Evolutionary conservation across 64 coral and sea anemone species (phyloP).

Genomic region (Montipora efflorescens): DNA sequence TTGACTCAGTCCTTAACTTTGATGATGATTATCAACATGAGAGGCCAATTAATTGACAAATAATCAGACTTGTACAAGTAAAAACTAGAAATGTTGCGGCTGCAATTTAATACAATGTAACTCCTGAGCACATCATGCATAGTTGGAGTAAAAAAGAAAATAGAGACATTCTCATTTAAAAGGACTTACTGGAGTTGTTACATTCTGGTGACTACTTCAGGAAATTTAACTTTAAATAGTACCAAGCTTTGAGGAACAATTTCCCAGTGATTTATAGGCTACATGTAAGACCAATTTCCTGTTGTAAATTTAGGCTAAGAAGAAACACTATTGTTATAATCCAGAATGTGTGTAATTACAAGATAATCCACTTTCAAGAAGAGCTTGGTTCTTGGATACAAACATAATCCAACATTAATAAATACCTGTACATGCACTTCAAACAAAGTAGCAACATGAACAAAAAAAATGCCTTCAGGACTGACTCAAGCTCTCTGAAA

Average conservation of each 20-base stretch:
- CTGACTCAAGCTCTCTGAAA: background rate
- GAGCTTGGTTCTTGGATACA: constrained; percentile 6
- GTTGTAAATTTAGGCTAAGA: background rate
- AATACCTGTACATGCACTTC: constrained; percentile 17
- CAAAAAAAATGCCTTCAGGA: background rate
- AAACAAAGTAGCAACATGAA: background rate
- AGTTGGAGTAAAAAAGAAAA: too few relatives aligned
- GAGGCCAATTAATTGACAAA: too few relatives aligned
- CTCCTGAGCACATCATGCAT: too few relatives aligned
- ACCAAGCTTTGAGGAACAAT: background rate
- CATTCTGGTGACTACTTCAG: too few relatives aligned
- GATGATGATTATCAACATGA: too few relatives aligned
- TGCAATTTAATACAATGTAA: too few relatives aligned
- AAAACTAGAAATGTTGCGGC: too few relatives aligned
- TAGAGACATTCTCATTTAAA: too few relatives aligned
- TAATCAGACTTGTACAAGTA: too few relatives aligned
- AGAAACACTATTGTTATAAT: constrained; percentile 11
- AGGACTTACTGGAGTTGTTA: too few relatives aligned
- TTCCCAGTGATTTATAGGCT: background rate
- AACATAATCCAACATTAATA: background rate
- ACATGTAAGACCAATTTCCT: background rate
- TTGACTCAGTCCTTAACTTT: too few relatives aligned
- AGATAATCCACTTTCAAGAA: constrained; percentile 57
- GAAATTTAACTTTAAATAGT: background rate
- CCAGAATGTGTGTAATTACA: constrained; percentile 18